phyloP scores from a whole-genome alignment of 2,113 vertebrate genomes.

The Leptosomus discolor region DNA sequence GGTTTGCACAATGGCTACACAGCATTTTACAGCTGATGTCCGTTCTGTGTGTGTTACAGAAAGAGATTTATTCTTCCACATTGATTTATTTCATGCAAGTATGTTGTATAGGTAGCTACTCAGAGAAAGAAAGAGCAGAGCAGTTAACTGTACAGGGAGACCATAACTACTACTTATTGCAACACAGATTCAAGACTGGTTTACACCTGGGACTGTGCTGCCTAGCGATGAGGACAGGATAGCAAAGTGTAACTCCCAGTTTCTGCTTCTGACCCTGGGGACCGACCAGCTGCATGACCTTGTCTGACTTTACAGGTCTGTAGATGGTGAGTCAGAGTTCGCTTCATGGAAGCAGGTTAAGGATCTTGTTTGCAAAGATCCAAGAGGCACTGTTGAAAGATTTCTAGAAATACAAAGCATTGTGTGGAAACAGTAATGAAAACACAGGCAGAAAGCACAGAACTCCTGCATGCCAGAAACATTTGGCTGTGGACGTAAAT shows the following conservation, averaged over 20 bases:
- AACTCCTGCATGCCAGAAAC: neutral
- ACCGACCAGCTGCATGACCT: neutral
- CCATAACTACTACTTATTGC: neutral
- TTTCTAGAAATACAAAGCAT: neutral
- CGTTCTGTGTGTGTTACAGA: neutral
- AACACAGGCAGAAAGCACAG: neutral
- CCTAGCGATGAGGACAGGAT: neutral
- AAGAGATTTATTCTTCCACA: neutral
- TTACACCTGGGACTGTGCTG: neutral
- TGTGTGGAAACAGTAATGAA: neutral
- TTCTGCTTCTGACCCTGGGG: neutral
- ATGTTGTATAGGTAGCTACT: neutral
- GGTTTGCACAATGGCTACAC: neutral
- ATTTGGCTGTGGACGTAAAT: neutral
- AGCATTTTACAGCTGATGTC: neutral
- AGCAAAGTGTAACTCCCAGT: neutral
- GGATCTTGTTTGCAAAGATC: neutral
- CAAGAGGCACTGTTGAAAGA: accelerated
- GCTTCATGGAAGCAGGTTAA: neutral
- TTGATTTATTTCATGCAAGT: neutral
- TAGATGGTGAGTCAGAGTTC: neutral
- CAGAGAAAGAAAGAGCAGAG: neutral
- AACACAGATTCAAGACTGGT: neutral
- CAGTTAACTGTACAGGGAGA: neutral
- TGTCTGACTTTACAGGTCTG: neutral